Conservation (phyloP, 2,888 invertebrate genomes). For the Lumbricus terrestris region DNA sequence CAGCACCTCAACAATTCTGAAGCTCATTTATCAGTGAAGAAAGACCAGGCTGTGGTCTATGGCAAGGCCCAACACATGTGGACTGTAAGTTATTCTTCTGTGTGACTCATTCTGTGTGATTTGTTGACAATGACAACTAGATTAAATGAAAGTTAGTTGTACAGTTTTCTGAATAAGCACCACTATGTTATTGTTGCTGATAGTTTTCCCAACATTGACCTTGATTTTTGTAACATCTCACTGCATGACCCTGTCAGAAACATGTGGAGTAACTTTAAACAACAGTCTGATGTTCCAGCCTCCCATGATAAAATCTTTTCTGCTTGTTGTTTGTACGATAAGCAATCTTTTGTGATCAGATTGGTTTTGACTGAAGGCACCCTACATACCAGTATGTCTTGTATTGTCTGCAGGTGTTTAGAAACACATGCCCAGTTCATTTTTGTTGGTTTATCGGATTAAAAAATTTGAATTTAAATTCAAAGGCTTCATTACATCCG, state of each 20-base stretch:
- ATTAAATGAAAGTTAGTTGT: slow-evolving; percentile 37
- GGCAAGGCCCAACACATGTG: slow-evolving; percentile 62
- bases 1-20: slow-evolving; percentile 38
- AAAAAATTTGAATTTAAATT: too few relatives aligned
- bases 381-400: neutral
- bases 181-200: neutral
- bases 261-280: neutral
- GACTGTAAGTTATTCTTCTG: slow-evolving; percentile 45
- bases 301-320: neutral
- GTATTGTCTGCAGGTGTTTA: neutral
- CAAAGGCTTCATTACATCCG: too few relatives aligned
- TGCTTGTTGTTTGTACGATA: neutral
- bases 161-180: neutral
- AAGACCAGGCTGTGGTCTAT: slow-evolving; percentile 58
- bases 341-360: neutral
- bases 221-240: too few relatives aligned
- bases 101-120: neutral
- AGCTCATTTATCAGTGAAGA: slow-evolving; percentile 35
- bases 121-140: neutral
- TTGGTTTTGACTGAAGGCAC: neutral
- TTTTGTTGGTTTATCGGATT: neutral
- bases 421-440: neutral
- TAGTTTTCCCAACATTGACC: neutral
- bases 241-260: neutral
- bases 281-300: neutral